Conservation (phyloP, 2,113 vertebrate species). For the Dissostichus mawsoni region DNA sequence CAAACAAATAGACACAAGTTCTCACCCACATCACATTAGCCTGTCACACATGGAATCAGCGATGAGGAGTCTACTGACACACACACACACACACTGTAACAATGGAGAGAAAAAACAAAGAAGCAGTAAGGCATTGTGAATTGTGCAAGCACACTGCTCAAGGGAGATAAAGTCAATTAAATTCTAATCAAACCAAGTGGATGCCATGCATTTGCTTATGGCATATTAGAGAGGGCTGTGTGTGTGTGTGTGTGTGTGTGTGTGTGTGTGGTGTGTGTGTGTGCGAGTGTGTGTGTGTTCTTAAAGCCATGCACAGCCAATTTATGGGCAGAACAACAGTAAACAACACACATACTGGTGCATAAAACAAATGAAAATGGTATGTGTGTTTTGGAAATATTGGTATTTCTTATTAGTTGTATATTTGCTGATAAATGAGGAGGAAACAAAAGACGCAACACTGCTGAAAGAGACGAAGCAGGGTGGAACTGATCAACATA, state of each 20-base stretch:
- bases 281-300: too few species aligned
- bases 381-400: background rate
- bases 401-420: background rate
- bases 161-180: slow-evolving; percentile 56
- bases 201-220: slow-evolving; percentile 38
- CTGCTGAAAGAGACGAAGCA: background rate
- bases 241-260: background rate
- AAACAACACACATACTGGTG: slow-evolving; percentile 15
- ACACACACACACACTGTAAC: slow-evolving; percentile 20
- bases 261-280: too few species aligned
- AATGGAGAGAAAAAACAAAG: slow-evolving; percentile 7
- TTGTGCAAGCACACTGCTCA: slow-evolving; percentile 38
- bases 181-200: slow-evolving; percentile 50
- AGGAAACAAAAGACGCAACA: background rate
- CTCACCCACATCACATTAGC: slow-evolving; percentile 21
- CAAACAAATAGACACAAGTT: slow-evolving; percentile 11
- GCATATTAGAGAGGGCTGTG: background rate
- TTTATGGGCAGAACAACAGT: background rate
- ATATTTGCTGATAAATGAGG: background rate
- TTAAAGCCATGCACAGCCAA: too few species aligned
- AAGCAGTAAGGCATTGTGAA: slow-evolving; percentile 31
- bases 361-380: background rate
- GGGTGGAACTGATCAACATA: background rate
- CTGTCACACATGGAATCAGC: slow-evolving; percentile 24
- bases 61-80: slow-evolving; percentile 19